These are phyloP conservation scores for Shargacucullia verbasci DNA, from an alignment of 2,888 invertebrate genomes.

Conservation along the genomic window DNA sequence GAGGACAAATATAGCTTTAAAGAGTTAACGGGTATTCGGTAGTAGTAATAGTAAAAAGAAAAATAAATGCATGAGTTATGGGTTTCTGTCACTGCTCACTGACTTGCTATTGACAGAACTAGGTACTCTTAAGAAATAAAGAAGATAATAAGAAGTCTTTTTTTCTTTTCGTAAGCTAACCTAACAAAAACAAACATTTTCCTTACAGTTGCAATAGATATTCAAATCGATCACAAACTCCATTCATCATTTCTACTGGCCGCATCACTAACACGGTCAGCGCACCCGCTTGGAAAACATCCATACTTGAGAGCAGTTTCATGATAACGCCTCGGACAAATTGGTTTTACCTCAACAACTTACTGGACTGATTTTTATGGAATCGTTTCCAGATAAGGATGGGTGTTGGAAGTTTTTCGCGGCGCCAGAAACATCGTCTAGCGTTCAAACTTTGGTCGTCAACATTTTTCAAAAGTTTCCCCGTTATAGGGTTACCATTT, in stretches of 20 bases:
- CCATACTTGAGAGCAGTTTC: slow-evolving; percentile 52
- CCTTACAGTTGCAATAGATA: no score
- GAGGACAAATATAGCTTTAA: no score
- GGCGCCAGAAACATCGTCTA: slow-evolving; percentile 50
- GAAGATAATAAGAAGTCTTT: no score
- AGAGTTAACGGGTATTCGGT: no score
- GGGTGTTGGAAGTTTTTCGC: slow-evolving; percentile 42
- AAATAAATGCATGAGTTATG: no score
- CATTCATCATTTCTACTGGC: slow-evolving; percentile 32
- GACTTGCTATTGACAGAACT: no score
- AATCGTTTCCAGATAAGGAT: slow-evolving; percentile 53
- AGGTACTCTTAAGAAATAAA: no score
- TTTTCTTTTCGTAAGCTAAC: no score
- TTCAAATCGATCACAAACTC: slow-evolving; percentile 6
- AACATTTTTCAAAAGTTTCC: slow-evolving; percentile 49
- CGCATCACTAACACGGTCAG: slow-evolving; percentile 35
- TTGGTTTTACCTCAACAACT: slow-evolving; percentile 50
- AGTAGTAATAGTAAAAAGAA: no score
- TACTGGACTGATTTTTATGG: slow-evolving; percentile 57
- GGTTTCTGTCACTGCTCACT: no score
- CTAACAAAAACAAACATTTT: no score
- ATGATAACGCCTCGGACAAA: slow-evolving; percentile 59
- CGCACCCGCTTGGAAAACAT: slow-evolving; percentile 53
- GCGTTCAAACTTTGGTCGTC: slow-evolving; percentile 45
- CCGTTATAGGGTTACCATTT: no score